These are phyloP conservation scores for Aegypius monachus DNA, from an alignment of 2,113 vertebrate species.

Conservation along the genomic window DNA sequence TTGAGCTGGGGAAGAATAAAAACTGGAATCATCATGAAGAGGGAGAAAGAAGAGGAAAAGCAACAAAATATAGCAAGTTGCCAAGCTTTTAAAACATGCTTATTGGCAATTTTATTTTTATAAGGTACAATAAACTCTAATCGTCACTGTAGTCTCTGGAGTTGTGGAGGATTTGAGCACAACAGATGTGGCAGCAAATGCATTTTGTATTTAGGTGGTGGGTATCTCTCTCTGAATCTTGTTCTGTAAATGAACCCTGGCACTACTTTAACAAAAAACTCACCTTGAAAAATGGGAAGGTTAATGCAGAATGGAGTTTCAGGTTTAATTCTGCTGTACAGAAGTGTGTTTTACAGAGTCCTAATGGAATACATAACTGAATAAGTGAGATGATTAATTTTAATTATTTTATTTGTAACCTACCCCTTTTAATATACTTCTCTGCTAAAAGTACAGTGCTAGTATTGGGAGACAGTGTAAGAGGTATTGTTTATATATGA, in stretches of 20 bases:
- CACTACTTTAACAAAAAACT: background rate
- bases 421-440: conserved; percentile 28
- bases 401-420: conserved; percentile 53
- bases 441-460: conserved; percentile 34
- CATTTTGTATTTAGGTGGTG: background rate
- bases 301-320: conserved; percentile 1
- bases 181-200: background rate
- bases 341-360: conserved; percentile 45
- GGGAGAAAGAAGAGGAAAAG: background rate
- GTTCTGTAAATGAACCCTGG: background rate
- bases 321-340: conserved; percentile 13
- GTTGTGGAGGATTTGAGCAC: background rate
- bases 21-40: background rate
- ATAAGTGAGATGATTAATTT: conserved; percentile 24
- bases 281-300: conserved; percentile 56
- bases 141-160: background rate
- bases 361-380: conserved; percentile 30
- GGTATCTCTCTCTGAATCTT: background rate
- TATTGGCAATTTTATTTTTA: background rate
- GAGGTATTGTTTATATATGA: conserved; percentile 29
- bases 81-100: background rate
- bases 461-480: background rate
- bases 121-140: background rate
- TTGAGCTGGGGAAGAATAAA: background rate
- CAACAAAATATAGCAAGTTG: background rate